These are phyloP conservation scores for Lepus americanus DNA, from an alignment of 2,113 vertebrate species.

Conservation along the genomic window DNA sequence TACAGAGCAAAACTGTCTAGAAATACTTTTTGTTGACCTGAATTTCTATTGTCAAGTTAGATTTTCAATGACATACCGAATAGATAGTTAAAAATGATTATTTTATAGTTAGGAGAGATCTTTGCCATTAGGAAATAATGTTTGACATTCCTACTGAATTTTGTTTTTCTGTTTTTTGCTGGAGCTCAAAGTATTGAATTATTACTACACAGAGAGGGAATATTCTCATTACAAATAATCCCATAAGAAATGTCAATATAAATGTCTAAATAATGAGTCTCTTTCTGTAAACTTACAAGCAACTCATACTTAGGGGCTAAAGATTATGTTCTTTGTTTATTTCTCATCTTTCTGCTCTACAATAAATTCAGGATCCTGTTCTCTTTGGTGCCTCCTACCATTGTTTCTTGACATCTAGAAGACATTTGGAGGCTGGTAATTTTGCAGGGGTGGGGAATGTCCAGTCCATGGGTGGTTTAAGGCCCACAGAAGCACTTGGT, in stretches of 20 bases:
- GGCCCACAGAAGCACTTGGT: too few relatives aligned
- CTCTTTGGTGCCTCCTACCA: neutral
- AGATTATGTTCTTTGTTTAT: neutral
- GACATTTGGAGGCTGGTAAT: neutral
- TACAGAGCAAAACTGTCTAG: constrained; percentile 44
- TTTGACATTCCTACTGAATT: neutral
- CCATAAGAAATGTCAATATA: neutral
- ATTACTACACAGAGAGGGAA: neutral
- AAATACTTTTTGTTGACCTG: constrained; percentile 30
- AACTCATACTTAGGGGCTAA: neutral
- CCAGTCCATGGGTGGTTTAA: too few relatives aligned
- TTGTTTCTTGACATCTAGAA: neutral
- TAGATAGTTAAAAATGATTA: constrained; percentile 22
- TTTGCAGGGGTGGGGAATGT: too few relatives aligned
- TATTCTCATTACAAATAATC: constrained; percentile 42
- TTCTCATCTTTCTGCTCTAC: constrained; percentile 13
- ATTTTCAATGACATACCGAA: constrained; percentile 46
- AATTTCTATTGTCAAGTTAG: constrained; percentile 55
- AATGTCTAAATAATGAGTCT: constrained; percentile 10
- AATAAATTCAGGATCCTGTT: neutral
- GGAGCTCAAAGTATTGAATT: neutral
- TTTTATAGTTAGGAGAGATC: neutral
- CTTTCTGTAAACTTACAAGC: constrained; percentile 15
- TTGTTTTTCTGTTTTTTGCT: constrained; percentile 18
- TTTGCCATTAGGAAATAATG: constrained; percentile 27